phyloP scores from a whole-genome alignment of 2,113 vertebrate genomes.

The Ploceus nigricollis region DNA sequence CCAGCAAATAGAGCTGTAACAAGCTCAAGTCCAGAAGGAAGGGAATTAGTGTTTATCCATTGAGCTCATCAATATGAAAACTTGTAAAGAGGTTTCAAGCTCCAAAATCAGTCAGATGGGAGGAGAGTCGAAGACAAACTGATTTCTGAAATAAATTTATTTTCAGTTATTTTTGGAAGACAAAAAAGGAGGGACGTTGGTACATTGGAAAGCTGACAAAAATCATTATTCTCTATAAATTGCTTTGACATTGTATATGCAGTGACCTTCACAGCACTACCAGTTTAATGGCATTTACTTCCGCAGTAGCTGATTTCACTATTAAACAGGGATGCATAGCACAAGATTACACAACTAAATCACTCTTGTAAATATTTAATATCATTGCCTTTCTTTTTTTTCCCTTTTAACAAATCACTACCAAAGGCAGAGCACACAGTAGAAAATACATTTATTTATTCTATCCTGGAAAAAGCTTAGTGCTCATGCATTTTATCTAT shows the following conservation, averaged over 20 bases:
- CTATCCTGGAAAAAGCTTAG: conserved; percentile 70
- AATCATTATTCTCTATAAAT: conserved; percentile 72
- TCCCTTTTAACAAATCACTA: conserved; percentile 74
- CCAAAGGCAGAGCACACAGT: conserved; percentile 68
- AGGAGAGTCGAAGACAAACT: conserved; percentile 13
- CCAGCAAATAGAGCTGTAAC: background rate
- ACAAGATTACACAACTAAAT: conserved; percentile 78
- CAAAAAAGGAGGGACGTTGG: conserved; percentile 30
- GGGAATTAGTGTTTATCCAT: background rate
- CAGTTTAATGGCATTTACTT: conserved; percentile 71
- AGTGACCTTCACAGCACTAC: conserved; percentile 71
- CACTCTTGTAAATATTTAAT: conserved; percentile 82
- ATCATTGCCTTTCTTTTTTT: conserved; percentile 68
- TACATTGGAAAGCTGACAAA: conserved; percentile 68
- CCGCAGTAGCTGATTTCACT: conserved; percentile 74
- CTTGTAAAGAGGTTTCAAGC: conserved; percentile 1
- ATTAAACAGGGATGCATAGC: conserved; percentile 66
- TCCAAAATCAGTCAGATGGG: background rate
- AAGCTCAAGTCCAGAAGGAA: background rate
- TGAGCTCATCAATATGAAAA: conserved; percentile 9
- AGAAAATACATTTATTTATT: conserved; percentile 80
- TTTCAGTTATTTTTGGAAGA: conserved; percentile 59
- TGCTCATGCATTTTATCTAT: conserved; percentile 76
- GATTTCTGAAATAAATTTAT: conserved; percentile 52
- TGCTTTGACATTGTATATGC: conserved; percentile 68